Evolutionary conservation across 2,888 invertebrate genomes (phyloP).

Genomic region (Gastracanthus pulcherrimus): DNA sequence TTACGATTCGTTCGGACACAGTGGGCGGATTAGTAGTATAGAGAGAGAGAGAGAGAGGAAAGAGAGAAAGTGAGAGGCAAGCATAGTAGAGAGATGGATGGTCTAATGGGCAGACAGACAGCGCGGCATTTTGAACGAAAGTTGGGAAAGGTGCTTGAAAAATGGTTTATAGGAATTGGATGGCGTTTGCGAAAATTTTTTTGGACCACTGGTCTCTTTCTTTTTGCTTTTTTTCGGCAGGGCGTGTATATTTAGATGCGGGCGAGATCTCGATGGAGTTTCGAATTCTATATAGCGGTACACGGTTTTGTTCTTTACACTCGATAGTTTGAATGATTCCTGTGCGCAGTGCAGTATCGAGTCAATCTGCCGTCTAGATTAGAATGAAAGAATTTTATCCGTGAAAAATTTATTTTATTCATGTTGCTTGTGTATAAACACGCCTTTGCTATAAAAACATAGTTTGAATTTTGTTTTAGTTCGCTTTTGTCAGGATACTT

Average conservation of each 20-base stretch:
- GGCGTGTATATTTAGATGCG: not conserved
- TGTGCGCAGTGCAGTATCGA: not conserved
- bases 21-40: constrained; percentile 46
- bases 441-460: no score
- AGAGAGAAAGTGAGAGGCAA: not conserved
- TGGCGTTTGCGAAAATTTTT: constrained; percentile 9
- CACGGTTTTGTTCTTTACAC: constrained; percentile 10
- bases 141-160: constrained; percentile 37
- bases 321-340: not conserved
- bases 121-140: constrained; percentile 22
- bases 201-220: not conserved
- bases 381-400: not conserved
- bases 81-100: constrained; percentile 6
- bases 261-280: not conserved
- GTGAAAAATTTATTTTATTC: not conserved
- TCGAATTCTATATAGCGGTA: constrained; percentile 19
- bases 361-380: not conserved
- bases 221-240: not conserved
- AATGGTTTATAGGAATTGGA: constrained; percentile 23
- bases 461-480: not conserved
- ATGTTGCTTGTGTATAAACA: no score
- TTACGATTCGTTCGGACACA: constrained; percentile 51
- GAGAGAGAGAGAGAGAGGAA: constrained; percentile 20
- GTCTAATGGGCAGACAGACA: constrained; percentile 31
- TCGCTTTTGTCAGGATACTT: not conserved